Evolutionary conservation across 53 echinoderm and acorn worm genomes (phyloP).

Genomic region (Pentamera pediparva): DNA sequence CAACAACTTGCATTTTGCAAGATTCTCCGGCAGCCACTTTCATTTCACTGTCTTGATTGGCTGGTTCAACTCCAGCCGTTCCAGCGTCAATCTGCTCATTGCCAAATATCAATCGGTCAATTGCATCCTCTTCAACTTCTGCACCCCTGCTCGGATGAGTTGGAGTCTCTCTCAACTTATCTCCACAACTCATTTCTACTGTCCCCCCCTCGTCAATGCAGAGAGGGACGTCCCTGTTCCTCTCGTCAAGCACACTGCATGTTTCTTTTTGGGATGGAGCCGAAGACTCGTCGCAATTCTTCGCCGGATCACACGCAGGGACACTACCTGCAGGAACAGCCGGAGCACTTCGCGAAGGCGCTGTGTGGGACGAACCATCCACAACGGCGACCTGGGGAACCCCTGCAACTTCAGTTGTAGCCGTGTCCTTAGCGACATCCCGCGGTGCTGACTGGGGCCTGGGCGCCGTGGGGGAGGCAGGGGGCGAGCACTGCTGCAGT

Average conservation of each 20-base stretch:
- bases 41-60: too few species aligned
- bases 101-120: slow-evolving; percentile 21
- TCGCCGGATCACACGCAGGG: too few species aligned
- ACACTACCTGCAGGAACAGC: background rate
- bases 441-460: too few species aligned
- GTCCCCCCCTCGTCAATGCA: background rate
- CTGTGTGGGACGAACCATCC: background rate
- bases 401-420: background rate
- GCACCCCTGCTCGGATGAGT: too few species aligned
- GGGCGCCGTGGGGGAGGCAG: background rate
- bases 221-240: background rate
- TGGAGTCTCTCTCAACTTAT: too few species aligned
- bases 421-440: background rate
- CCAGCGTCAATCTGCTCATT: slow-evolving; percentile 22
- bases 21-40: too few species aligned
- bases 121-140: slow-evolving; percentile 20
- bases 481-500: slow-evolving; percentile 21
- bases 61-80: too few species aligned
- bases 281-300: background rate
- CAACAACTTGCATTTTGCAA: too few species aligned
- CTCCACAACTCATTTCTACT: background rate
- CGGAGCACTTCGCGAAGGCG: background rate
- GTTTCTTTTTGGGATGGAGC: background rate
- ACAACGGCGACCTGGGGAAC: too few species aligned
- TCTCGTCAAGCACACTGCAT: background rate